phyloP scores from a whole-genome alignment of 2,113 vertebrate species.

The Anhinga anhinga region DNA sequence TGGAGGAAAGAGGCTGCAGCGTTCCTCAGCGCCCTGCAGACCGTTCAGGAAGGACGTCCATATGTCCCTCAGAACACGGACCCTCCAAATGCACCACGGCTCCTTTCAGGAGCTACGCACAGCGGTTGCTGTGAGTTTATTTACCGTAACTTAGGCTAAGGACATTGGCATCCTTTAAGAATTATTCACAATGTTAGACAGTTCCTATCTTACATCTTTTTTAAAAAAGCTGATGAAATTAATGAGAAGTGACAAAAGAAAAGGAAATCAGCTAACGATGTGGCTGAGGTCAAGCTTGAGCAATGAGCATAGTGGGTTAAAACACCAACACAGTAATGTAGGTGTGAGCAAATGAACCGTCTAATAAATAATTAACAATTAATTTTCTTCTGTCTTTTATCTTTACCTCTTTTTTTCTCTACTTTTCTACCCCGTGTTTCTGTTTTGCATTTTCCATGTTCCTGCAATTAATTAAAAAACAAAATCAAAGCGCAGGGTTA shows the following conservation, averaged over 20 bases:
- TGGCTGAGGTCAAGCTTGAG: slow-evolving; percentile 52
- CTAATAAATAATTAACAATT: slow-evolving; percentile 76
- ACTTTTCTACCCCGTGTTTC: slow-evolving; percentile 25
- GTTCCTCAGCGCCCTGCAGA: background rate
- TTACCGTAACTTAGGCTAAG: background rate
- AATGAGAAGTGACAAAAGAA: slow-evolving; percentile 62
- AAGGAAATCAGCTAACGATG: background rate
- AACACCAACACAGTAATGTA: slow-evolving; percentile 49
- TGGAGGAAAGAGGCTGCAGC: background rate
- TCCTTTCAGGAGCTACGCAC: background rate
- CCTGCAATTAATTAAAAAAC: slow-evolving; percentile 68
- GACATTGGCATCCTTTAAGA: background rate
- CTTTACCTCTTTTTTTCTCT: slow-evolving; percentile 34
- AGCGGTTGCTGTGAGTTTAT: background rate
- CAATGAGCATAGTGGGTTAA: slow-evolving; percentile 52
- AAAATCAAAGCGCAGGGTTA: slow-evolving; percentile 63
- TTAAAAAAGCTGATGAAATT: slow-evolving; percentile 16
- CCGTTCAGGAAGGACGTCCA: background rate
- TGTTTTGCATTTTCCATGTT: slow-evolving; percentile 61
- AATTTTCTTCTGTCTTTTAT: slow-evolving; percentile 68
- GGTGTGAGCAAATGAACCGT: slow-evolving; percentile 70
- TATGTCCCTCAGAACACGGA: background rate
- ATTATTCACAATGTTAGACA: background rate
- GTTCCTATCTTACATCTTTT: background rate
- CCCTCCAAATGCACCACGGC: background rate